Percentiles rank a stretch among this genome's conserved stretches.
phyloP scores from a whole-genome alignment of 1,140 invertebrate genomes.

The Eurosta solidaginis region DNA sequence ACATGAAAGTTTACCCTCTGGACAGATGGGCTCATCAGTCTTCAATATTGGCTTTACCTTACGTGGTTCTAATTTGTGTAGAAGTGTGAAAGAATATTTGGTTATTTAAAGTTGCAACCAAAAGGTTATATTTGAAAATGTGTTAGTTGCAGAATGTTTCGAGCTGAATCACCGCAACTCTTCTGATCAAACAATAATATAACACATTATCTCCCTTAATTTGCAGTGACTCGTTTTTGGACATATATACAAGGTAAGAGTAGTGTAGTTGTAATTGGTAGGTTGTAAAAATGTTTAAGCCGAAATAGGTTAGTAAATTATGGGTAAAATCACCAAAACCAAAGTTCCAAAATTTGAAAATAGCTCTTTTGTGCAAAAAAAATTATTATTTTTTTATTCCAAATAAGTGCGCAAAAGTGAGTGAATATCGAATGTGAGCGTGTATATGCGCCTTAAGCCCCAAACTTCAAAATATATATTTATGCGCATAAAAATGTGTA shows the following conservation, averaged over 20 bases:
- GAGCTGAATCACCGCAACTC: too few relatives aligned
- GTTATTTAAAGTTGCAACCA: not conserved
- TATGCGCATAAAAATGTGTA: too few relatives aligned
- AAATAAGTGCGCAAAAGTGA: not conserved
- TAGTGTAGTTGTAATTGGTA: not conserved
- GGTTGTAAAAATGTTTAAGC: not conserved
- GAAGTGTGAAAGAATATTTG: not conserved
- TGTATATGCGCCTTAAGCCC: too few relatives aligned
- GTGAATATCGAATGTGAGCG: too few relatives aligned
- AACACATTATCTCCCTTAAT: too few relatives aligned
- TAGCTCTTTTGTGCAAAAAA: not conserved
- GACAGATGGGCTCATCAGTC: slow-evolving; percentile 88
- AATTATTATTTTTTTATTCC: not conserved
- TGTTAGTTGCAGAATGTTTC: too few relatives aligned
- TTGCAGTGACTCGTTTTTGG: too few relatives aligned
- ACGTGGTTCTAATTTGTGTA: slow-evolving; percentile 72
- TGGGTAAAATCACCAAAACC: slow-evolving; percentile 26
- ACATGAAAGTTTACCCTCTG: slow-evolving; percentile 85
- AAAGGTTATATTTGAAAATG: too few relatives aligned
- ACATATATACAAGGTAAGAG: too few relatives aligned
- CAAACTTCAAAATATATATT: too few relatives aligned
- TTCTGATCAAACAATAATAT: too few relatives aligned
- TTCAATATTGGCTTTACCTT: slow-evolving; percentile 86
- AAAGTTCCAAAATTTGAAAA: slow-evolving; percentile 24
- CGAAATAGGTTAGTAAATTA: slow-evolving; percentile 1